These are phyloP conservation scores for Ophioninae sp. DNA, from an alignment of 2,888 invertebrate genomes.

Conservation along the genomic window DNA sequence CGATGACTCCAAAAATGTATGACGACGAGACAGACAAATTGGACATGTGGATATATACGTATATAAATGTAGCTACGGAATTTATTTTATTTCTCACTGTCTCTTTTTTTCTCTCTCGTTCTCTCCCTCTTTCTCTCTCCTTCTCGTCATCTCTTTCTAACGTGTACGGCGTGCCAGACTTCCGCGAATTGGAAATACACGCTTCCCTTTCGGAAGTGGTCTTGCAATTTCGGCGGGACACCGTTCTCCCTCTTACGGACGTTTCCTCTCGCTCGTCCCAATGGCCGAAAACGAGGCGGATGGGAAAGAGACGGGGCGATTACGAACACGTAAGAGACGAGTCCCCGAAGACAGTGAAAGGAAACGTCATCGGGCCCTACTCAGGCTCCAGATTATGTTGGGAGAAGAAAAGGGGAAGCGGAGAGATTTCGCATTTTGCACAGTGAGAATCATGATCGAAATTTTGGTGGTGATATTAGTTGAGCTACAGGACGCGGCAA, in stretches of 20 bases:
- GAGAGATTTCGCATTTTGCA: conserved; percentile 6
- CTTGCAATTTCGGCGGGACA: conserved; percentile 23
- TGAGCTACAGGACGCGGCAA: conserved; percentile 2
- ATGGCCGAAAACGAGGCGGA: conserved; percentile 27
- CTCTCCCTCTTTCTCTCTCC: neutral
- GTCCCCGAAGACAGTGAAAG: conserved; percentile 64
- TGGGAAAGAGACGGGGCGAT: conserved; percentile 27
- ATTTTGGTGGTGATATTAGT: neutral
- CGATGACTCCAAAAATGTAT: conserved; percentile 27
- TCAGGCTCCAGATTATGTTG: conserved; percentile 38
- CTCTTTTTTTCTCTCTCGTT: neutral
- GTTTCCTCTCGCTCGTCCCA: neutral
- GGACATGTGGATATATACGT: neutral
- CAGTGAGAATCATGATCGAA: conserved; percentile 3
- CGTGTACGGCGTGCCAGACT: neutral
- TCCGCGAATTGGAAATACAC: conserved; percentile 47
- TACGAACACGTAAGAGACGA: conserved; percentile 55
- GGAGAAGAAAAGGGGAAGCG: neutral
- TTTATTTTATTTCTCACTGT: conserved; percentile 23
- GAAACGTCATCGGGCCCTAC: conserved; percentile 66
- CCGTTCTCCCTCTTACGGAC: conserved; percentile 5
- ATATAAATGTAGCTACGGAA: neutral
- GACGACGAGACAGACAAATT: neutral
- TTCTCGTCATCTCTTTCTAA: neutral
- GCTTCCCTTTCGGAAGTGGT: conserved; percentile 60